Percentiles rank a stretch among this genome's conserved stretches.
These are phyloP conservation scores for Dendrolimus pini DNA, from an alignment of 2,888 invertebrate genomes.

Conservation along the genomic window DNA sequence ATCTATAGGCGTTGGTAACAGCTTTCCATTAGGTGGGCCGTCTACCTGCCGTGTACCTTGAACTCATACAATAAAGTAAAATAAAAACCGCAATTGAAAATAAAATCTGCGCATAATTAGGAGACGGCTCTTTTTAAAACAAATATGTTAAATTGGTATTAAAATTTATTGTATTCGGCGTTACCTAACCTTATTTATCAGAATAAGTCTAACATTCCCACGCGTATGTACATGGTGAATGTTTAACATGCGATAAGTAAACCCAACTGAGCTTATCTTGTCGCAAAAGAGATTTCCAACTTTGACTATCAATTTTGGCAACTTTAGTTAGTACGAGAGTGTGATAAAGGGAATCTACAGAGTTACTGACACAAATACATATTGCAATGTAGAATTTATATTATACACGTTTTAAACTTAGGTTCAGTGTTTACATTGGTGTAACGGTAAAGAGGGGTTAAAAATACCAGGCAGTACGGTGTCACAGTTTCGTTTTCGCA, in stretches of 20 bases:
- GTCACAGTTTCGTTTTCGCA: conserved; percentile 48
- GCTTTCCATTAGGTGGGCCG: too few relatives aligned
- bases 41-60: too few relatives aligned
- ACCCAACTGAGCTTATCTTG: conserved; percentile 43
- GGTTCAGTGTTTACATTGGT: conserved; percentile 10
- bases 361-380: conserved; percentile 18
- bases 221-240: conserved; percentile 33
- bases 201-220: conserved; percentile 14
- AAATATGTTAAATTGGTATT: too few relatives aligned
- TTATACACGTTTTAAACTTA: conserved; percentile 15
- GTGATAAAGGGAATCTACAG: conserved; percentile 32
- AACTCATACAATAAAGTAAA: too few relatives aligned
- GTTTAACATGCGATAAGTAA: conserved; percentile 38
- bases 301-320: conserved; percentile 42
- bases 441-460: conserved; percentile 22
- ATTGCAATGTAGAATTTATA: conserved; percentile 4
- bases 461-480: conserved; percentile 21
- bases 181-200: too few relatives aligned
- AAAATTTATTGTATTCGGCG: too few relatives aligned
- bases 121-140: too few relatives aligned
- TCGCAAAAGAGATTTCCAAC: conserved; percentile 44
- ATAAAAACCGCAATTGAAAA: too few relatives aligned
- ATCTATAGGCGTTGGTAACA: too few relatives aligned
- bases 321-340: conserved; percentile 32
- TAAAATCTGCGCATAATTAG: too few relatives aligned